Evolutionary conservation across 2,888 invertebrate genomes (phyloP), one percentile per base, ranked within the genome.

Genomic region (Calameuta idolon): DNA sequence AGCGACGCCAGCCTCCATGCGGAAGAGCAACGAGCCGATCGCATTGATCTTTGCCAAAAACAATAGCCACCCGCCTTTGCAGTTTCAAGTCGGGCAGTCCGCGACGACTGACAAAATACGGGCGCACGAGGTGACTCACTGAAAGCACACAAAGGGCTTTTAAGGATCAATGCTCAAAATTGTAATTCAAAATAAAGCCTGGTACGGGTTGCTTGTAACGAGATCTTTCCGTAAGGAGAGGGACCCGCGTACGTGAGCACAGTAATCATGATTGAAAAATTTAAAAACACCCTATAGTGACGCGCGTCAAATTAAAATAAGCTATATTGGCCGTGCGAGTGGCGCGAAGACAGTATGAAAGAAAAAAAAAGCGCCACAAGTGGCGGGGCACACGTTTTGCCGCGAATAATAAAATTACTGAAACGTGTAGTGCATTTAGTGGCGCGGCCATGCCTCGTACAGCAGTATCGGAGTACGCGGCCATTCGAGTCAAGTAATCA

Each of bases 21-120:
- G 84, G 85, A 88, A 87, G 86, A 87, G 85, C 87, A 86, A 85
- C 85, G 85, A 85, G 87, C 88, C 89, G 87, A 89, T 87, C 88
- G 85, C 89, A 89, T 87, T 89, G 89, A 89, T 89, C 89, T 89
- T 89, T 87, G 87, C 86, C 87, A 89, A 89, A 89, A 89, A 89
- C 89, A 89, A 89, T 89, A 87, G 85, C 85, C 75, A 78, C 82
- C 77, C 84, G 89, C 89, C 86, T 88, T 85, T 86, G 85, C 83
- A 88, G 86, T 87, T 84, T 55, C 55, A 9, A 55, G 55, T 55
- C 55, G 55, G 23, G 9, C 55, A 55, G 55, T 55, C 55, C 23
- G 55, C 55, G 55, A 55, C 2, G 82, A 79, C 84, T 85, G 84
- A 82, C 85, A 86, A 88, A 88, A 88, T 88, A 87, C 87, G 88